These are phyloP conservation scores for Rhynchonycteris naso DNA, from an alignment of 2,797 vertebrate genomes.

Conservation along the genomic window DNA sequence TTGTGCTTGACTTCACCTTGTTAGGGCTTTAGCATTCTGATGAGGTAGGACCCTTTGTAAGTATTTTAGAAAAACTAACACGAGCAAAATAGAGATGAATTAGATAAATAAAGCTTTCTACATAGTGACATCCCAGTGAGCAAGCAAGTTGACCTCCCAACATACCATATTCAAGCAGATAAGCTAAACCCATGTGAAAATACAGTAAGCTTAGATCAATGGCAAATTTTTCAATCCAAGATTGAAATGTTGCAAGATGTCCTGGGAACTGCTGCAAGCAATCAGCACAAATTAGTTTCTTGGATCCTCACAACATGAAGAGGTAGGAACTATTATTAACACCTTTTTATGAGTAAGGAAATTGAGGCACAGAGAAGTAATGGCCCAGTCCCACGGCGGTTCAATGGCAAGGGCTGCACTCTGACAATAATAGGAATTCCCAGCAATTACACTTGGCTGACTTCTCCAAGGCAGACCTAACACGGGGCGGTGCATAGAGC, in stretches of 20 bases:
- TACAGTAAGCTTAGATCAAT: neutral
- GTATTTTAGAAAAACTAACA: neutral
- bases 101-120: neutral
- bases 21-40: neutral
- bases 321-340: neutral
- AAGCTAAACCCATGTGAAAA: neutral
- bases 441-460: neutral
- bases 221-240: neutral
- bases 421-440: neutral
- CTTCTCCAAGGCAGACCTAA: neutral
- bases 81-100: neutral
- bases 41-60: neutral
- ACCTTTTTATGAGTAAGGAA: neutral
- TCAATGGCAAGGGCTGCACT: too few species aligned
- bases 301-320: neutral
- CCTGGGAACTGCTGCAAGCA: too few species aligned
- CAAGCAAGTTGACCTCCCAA: neutral
- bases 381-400: neutral
- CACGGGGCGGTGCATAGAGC: rapidly evolving
- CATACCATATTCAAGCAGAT: neutral
- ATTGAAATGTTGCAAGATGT: neutral
- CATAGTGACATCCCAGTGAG: neutral
- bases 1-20: neutral
- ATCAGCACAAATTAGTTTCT: neutral
- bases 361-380: neutral